phyloP scores from a whole-genome alignment of 2,888 invertebrate genomes.

The Podotricha telesiphe region DNA sequence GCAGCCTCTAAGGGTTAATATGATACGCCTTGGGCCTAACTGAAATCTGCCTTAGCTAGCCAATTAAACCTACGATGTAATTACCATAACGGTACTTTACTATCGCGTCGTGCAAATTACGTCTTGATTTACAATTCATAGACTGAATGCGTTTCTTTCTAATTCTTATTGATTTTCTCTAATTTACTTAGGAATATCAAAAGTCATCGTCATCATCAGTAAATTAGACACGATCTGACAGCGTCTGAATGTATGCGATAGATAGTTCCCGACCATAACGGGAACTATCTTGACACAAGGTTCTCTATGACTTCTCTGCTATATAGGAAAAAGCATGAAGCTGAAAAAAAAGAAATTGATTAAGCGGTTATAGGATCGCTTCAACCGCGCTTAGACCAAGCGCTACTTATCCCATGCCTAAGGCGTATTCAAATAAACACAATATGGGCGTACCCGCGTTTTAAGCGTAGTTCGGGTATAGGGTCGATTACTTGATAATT shows the following conservation, averaged over 20 bases:
- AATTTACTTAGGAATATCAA: not conserved
- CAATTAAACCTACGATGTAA: constrained; percentile 70
- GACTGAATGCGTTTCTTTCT: constrained; percentile 44
- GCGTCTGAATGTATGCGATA: too few species aligned
- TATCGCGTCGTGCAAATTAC: constrained; percentile 73
- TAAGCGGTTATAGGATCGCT: too few species aligned
- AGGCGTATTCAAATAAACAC: constrained; percentile 73
- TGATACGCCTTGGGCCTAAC: constrained; percentile 42
- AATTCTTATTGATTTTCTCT: not conserved
- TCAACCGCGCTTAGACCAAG: constrained; percentile 18
- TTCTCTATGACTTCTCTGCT: too few species aligned
- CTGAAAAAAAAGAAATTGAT: too few species aligned
- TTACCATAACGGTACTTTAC: constrained; percentile 75
- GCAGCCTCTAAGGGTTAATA: constrained; percentile 9
- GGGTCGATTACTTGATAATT: constrained; percentile 58
- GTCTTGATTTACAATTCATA: constrained; percentile 55
- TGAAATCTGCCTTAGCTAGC: constrained; percentile 51
- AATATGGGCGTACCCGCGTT: constrained; percentile 70
- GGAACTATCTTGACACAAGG: too few species aligned
- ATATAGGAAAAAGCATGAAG: too few species aligned
- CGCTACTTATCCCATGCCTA: constrained; percentile 54
- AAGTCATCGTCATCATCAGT: too few species aligned
- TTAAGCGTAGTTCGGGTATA: constrained; percentile 67
- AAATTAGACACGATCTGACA: too few species aligned
- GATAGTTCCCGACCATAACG: too few species aligned